These are phyloP conservation scores for Mystacornis crossleyi DNA, from an alignment of 2,113 vertebrate species.

Conservation along the genomic window DNA sequence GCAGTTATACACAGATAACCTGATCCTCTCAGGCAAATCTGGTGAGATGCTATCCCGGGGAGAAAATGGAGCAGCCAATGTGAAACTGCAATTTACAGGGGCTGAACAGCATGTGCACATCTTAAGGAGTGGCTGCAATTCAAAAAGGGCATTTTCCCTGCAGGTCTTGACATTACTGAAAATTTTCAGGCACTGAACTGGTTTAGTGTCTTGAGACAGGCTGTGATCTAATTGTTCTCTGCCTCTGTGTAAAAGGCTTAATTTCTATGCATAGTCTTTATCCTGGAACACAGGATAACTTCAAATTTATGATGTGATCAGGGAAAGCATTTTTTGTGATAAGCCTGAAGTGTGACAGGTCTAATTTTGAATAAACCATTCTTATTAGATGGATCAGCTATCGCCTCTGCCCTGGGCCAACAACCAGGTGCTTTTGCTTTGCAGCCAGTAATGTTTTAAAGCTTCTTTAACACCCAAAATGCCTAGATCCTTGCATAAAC, in stretches of 20 bases:
- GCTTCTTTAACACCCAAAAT: not conserved
- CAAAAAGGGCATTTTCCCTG: not conserved
- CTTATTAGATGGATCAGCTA: not conserved
- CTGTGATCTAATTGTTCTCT: not conserved
- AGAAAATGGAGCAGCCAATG: not conserved
- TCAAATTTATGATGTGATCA: not conserved
- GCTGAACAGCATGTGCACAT: not conserved
- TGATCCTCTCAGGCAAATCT: not conserved
- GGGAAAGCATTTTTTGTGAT: not conserved
- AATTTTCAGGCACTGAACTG: not conserved
- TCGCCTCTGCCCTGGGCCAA: not conserved
- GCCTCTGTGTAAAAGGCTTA: not conserved
- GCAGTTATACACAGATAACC: not conserved
- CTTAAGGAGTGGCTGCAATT: not conserved
- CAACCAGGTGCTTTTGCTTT: not conserved
- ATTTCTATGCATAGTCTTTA: not conserved
- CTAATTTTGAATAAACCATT: not conserved
- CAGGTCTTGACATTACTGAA: not conserved
- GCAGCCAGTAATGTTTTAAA: not conserved
- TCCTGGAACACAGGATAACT: not conserved
- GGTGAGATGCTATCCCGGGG: not conserved
- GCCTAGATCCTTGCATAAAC: conserved; percentile 12
- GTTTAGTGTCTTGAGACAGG: not conserved
- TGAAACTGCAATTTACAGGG: not conserved
- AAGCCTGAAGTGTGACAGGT: not conserved